Percentiles rank a stretch among this genome's conserved stretches.
Conservation (phyloP, 2,797 vertebrate genomes). For the Ctenopoma kingsleyae region DNA sequence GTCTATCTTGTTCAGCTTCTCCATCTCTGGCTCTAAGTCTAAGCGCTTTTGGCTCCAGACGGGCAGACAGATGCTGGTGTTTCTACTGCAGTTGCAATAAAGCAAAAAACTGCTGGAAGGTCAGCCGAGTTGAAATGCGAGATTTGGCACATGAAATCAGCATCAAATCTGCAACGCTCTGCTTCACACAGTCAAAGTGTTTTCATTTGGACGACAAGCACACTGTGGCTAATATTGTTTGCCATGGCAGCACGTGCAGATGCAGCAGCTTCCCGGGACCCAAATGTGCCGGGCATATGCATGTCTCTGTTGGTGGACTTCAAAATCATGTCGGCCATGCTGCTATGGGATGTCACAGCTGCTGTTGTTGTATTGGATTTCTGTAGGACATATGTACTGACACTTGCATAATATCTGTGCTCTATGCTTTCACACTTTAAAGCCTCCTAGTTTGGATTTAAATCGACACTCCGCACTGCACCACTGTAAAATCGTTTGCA, state of each 20-base stretch:
- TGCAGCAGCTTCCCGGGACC: too few species aligned
- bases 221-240: too few species aligned
- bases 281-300: too few species aligned
- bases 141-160: conserved; percentile 6
- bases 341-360: too few species aligned
- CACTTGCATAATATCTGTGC: too few species aligned
- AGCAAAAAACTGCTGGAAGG: conserved; percentile 10
- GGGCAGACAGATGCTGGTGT: background rate
- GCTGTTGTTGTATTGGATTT: too few species aligned
- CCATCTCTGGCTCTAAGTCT: background rate
- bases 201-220: background rate
- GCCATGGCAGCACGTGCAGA: too few species aligned
- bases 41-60: background rate
- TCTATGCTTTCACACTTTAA: background rate
- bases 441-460: background rate
- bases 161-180: conserved; percentile 19
- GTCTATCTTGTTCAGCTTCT: background rate
- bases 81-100: conserved; percentile 9
- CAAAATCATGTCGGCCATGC: too few species aligned
- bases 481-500: too few species aligned
- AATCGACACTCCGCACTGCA: background rate
- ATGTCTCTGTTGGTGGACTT: too few species aligned
- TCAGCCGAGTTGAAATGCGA: conserved; percentile 23
- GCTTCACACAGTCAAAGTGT: conserved; percentile 9
- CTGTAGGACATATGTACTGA: too few species aligned